Evolutionary conservation across 2,888 invertebrate genomes (phyloP), one percentile per base, ranked within the genome.

Genomic region (Parnassius mnemosyne): DNA sequence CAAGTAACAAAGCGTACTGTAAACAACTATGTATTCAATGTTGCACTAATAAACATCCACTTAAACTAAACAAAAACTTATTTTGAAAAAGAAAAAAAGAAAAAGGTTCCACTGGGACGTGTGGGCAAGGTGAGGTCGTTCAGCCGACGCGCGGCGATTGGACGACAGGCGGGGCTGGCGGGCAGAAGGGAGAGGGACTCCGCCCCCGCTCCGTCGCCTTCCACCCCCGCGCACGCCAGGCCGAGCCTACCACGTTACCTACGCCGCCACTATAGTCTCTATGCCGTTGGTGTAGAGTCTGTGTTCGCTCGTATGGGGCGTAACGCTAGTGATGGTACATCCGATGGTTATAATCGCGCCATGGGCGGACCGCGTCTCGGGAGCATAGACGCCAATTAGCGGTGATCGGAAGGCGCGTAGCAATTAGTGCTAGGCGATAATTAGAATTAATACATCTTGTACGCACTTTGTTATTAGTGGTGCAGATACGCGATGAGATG

Each of bases 311-410:
- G 71, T 44, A 51, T 57, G 63, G 69, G 59, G 64, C 73, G 76
- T 77, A 76, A 68, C 63, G 66, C 66, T 71, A 75, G 71, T 13
- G 66, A 72, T 87, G 80, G 87, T 70, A 72, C 72, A 68, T 73
- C 76, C 77, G 81, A 87, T 87, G 87, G 87, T 83, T 79, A 79
- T 86, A 86, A 87, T 86, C 83, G 81, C 78, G 84, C 86, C 89
- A 90, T 90, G 89, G 90, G 90, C 90, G 90, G 88, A 89, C 82
- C 89, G 81, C 78, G 79, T 72, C 79, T 83, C 77, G 76, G 79
- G 81, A 80, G 80, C 80, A 82, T 77, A 82, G 86, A 88, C 84
- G 84, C 86, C 90, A 90, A 90, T 90, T 90, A 90, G 83, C 80
- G 77, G 70, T 75, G 82, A 86, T 85, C 81, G 81, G 78, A 81